A percentile compares a stretch with the other conserved stretches of the same genome.
Conservation (phyloP, 2,113 vertebrate species). For the Triplophysa dalaica region DNA sequence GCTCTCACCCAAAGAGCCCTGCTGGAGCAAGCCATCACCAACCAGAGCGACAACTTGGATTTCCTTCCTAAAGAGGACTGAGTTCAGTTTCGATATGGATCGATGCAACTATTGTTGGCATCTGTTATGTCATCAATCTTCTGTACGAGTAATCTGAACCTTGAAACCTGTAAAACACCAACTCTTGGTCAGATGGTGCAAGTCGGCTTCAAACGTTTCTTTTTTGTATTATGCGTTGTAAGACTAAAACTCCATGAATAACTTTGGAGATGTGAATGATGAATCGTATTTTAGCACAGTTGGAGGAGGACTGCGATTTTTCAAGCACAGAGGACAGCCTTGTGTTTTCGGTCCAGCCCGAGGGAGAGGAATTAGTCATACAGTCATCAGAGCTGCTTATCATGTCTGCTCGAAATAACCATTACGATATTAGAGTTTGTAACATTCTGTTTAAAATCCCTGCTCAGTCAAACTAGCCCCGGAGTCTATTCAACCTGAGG, state of each 20-base stretch:
- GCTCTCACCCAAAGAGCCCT: constrained; percentile 65
- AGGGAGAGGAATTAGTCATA: constrained; percentile 34
- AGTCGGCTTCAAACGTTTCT: not conserved
- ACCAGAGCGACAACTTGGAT: constrained; percentile 54
- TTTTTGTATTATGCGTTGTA: not conserved
- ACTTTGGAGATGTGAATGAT: constrained; percentile 9
- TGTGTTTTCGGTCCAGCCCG: constrained; percentile 13
- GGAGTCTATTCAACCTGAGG: not conserved
- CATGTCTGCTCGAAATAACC: not conserved
- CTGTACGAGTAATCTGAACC: not conserved
- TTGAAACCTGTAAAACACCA: not conserved
- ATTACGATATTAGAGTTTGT: constrained; percentile 4
- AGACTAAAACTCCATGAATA: constrained; percentile 10
- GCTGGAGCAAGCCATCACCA: constrained; percentile 64
- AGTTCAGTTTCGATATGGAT: not conserved
- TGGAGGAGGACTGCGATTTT: constrained; percentile 12
- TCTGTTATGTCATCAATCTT: not conserved
- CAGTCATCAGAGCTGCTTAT: constrained; percentile 23
- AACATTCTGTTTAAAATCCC: constrained; percentile 18
- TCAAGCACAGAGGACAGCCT: not conserved
- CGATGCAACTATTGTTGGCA: not conserved
- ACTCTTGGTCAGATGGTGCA: not conserved
- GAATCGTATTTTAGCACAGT: constrained; percentile 19
- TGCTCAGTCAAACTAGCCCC: not conserved
- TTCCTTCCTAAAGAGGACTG: constrained; percentile 30